Conservation (phyloP, 1,140 invertebrate genomes). For the Wiebesia pumilae region DNA sequence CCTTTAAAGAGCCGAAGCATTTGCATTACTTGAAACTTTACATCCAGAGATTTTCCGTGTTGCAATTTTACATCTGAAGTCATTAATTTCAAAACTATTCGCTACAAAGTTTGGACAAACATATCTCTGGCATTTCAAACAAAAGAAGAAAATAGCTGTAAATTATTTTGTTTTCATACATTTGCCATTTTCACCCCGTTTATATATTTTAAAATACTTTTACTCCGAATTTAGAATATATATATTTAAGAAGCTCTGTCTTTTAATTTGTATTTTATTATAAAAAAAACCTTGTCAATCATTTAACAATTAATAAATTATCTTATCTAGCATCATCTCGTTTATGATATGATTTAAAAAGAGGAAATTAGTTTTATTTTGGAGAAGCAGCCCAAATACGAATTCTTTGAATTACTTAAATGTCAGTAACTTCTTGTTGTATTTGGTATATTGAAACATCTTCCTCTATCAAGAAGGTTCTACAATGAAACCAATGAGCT, state of each 20-base stretch:
- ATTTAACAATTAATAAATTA: no score
- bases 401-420: no score
- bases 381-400: no score
- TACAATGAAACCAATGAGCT: no score
- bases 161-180: conserved; percentile 1
- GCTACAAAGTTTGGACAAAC: conserved; percentile 3
- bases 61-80: background rate
- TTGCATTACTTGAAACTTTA: background rate
- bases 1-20: background rate
- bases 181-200: background rate
- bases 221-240: background rate
- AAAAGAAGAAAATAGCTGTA: background rate
- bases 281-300: no score
- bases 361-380: no score
- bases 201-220: background rate
- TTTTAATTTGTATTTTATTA: background rate
- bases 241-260: background rate
- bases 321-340: no score
- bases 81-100: background rate
- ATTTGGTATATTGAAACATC: no score
- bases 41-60: background rate
- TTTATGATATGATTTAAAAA: no score
- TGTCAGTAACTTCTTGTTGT: no score
- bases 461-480: no score
- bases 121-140: background rate